Base-by-base conservation (phyloP, 2,888 invertebrate genomes). In the Eristalinus sepulchralis region DNA sequence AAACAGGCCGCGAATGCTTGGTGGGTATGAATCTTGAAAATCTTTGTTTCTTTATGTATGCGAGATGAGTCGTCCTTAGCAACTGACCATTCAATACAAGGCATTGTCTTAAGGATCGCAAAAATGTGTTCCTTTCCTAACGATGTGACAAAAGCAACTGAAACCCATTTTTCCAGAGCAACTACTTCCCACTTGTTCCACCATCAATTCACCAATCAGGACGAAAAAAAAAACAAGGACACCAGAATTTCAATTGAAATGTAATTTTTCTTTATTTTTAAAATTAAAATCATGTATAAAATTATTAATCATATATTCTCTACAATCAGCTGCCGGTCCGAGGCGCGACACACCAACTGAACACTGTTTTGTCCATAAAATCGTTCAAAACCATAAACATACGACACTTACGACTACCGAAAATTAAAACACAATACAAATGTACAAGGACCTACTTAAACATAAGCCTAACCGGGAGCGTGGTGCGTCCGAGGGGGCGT, bases 221-320 rank as follows among this genome's bases (percentile, higher is more conserved):
- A n/a, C 11, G 62, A 62, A 36, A 31, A 64, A 59, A 2, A 31
- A 63, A 13, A 20, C 63, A 39, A 36, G 53, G 31, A 22, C 8
- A 9, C 6, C 5, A 3, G 10, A 57, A 36, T 17, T 0, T 33
- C 62, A n/a, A 22, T 67, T 84, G 80, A 57, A 76, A 77, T 27
- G 31, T 71, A 71, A 47, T 57, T 76, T 71, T 70, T 82, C 60
- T 82, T 85, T 85, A 77, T 82, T 85, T 72, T 85, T 64, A 82
- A 78, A 85, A 70, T 60, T 85, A 78, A 77, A 22, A 72, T 60
- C 66, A 78, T 33, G 80, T 81, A 84, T 79, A 84, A 85, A 85
- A 85, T 71, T 72, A 80, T 76, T 84, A 57, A 64, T 75, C n/a
- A 70, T 64, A 66, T 76, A 67, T 47, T 63, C 57, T 80, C 62